Evolutionary conservation across 53 echinoderm and acorn worm species (phyloP).

Genomic region (Hippasteria phrygiana): DNA sequence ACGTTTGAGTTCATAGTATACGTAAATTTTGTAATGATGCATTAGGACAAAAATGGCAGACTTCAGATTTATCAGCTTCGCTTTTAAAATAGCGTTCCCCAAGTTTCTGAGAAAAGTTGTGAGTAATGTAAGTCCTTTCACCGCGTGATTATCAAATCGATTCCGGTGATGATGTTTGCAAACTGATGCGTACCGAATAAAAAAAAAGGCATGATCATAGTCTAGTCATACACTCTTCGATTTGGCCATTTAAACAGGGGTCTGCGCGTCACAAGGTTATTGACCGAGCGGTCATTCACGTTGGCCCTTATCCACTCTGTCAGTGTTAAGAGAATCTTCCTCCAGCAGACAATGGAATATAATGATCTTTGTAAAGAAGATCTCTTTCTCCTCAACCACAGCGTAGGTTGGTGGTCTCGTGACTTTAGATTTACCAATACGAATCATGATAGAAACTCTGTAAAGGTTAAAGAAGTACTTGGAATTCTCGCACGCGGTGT

Average conservation of each 20-base stretch:
- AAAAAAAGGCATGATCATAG: background rate
- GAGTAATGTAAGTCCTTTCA: too few relatives aligned
- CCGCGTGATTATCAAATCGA: too few relatives aligned
- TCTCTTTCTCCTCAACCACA: background rate
- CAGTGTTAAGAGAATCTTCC: background rate
- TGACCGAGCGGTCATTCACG: slow-evolving; percentile 41
- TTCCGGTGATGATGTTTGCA: too few relatives aligned
- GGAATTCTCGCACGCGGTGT: slow-evolving; percentile 50
- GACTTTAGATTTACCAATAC: slow-evolving; percentile 1
- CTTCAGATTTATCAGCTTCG: too few relatives aligned
- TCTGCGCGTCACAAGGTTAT: too few relatives aligned
- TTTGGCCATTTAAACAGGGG: background rate
- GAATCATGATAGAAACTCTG: background rate
- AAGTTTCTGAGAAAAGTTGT: too few relatives aligned
- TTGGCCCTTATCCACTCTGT: background rate
- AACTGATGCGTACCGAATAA: background rate
- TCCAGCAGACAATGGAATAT: background rate
- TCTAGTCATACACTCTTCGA: background rate
- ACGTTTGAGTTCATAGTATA: too few relatives aligned
- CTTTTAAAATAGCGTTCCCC: too few relatives aligned
- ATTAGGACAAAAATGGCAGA: too few relatives aligned
- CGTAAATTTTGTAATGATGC: too few relatives aligned
- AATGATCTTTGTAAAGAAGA: slow-evolving; percentile 16
- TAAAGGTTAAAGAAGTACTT: slow-evolving; percentile 4
- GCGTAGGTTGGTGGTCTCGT: background rate